Base-by-base conservation (phyloP, 2,888 invertebrate species). In the Tuberolachnus salignus region DNA sequence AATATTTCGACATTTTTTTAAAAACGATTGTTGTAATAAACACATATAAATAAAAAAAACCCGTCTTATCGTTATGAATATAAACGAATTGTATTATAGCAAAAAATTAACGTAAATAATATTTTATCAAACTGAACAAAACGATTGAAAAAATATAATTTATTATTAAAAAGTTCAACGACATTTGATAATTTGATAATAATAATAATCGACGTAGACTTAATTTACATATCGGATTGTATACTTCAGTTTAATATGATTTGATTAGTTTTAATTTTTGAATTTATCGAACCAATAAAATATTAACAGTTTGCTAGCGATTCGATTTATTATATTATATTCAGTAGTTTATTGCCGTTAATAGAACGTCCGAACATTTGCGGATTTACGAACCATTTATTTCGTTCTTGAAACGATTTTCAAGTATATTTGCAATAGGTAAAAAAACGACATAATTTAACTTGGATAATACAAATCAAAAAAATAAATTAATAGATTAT, bases 181-280 rank as follows among this genome's bases (percentile, higher is more conserved):
- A 59, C 71, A 34, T 34, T 34, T 34, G 34, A 34, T 34, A 34
- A 34, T 34, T n/a, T n/a, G n/a, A n/a, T n/a, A n/a, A n/a, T n/a
- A n/a, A 59, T 57, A 19, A 3, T 59, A 71, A 44, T 46, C 23
- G 59, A 46, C 42, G 46, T n/a, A 59, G 26, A 46, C 14, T 59
- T n/a, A 46, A 46, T 46, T 46, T 67, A 67, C 23, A 26, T 59
- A 23, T 16, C n/a, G 59, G n/a, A 55, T 44, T 53, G 57, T 70
- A n/a, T n/a, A 57, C n/a, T 11, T 44, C 23, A n/a, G 9, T 59
- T 59, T 59, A 71, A 71, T n/a, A n/a, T 71, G 6, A 46, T 44
- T 57, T 70, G 57, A 57, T 70, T 70, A 57, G 6, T 46, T 71
- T 44, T 57, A 55, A 16, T 69, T 69, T 69, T 19, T 53, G 8